These are phyloP conservation scores for Chaitophorus viminalis DNA, from an alignment of 2,888 invertebrate species.

Conservation along the genomic window DNA sequence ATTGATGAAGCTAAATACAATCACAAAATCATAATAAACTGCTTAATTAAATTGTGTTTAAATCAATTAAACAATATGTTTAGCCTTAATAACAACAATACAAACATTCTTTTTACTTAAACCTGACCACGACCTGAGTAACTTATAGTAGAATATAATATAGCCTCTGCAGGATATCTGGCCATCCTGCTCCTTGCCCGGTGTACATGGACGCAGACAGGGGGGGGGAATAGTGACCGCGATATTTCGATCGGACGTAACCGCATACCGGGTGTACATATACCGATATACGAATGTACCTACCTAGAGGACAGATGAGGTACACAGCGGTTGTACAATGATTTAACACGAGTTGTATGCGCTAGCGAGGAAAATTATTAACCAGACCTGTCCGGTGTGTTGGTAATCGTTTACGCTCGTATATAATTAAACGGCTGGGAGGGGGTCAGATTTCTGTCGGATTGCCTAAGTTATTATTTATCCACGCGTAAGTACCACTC, in stretches of 20 bases:
- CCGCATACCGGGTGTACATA: neutral
- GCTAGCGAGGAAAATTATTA: conserved; percentile 41
- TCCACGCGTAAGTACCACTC: neutral
- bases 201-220: too few relatives aligned
- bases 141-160: too few relatives aligned
- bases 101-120: too few relatives aligned
- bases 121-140: too few relatives aligned
- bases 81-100: too few relatives aligned
- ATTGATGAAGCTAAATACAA: too few relatives aligned
- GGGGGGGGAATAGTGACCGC: neutral
- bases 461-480: conserved; percentile 16
- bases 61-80: too few relatives aligned
- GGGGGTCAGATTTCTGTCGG: conserved; percentile 32
- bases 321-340: too few relatives aligned
- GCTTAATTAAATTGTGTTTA: too few relatives aligned
- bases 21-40: too few relatives aligned
- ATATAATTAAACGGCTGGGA: conserved; percentile 52
- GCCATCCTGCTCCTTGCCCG: too few relatives aligned
- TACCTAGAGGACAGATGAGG: neutral
- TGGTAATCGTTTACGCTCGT: conserved; percentile 18
- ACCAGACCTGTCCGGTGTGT: conserved; percentile 38
- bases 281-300: neutral
- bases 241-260: conserved; percentile 30
- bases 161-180: too few relatives aligned
- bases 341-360: neutral